phyloP scores from a whole-genome alignment of 2,797 vertebrate genomes.

The Clarias laeviceps region DNA sequence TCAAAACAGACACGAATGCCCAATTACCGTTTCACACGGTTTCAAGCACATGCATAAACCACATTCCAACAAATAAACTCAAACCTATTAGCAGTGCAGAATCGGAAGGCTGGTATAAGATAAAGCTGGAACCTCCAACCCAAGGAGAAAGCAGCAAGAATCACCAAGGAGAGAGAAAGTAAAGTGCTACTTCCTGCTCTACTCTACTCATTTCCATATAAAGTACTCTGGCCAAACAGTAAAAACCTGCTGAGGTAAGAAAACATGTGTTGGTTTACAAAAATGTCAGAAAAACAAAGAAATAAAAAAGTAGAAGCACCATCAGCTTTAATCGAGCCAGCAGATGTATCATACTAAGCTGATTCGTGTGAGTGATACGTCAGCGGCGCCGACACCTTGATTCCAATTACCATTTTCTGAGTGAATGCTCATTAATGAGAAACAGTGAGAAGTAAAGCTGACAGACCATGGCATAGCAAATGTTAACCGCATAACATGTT shows the following conservation, averaged over 20 bases:
- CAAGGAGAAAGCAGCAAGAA: conserved; percentile 3
- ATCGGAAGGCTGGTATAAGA: conserved; percentile 35
- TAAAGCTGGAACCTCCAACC: conserved; percentile 25
- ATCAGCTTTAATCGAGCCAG: neutral
- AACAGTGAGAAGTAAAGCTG: conserved; percentile 46
- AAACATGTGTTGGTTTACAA: conserved; percentile 1
- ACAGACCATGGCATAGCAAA: conserved; percentile 42
- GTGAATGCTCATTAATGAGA: conserved; percentile 37
- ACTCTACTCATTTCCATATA: conserved; percentile 17
- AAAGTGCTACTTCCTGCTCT: neutral
- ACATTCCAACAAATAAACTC: conserved; percentile 34
- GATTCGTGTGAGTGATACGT: neutral
- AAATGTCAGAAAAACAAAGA: conserved; percentile 2
- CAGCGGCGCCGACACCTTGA: conserved; percentile 8
- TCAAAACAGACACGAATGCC: conserved; percentile 20
- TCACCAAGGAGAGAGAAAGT: neutral
- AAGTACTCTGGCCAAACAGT: neutral
- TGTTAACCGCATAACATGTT: conserved; percentile 40
- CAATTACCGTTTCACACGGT: conserved; percentile 19
- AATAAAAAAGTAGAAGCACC: neutral
- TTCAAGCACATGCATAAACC: conserved; percentile 7
- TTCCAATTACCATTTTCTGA: conserved; percentile 43
- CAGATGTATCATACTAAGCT: neutral
- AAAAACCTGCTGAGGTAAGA: conserved; percentile 30
- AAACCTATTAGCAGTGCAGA: conserved; percentile 31